Evolutionary conservation across 2,113 vertebrate genomes (phyloP), one percentile per base, ranked within the genome.

Genomic region (Daubentonia madagascariensis): DNA sequence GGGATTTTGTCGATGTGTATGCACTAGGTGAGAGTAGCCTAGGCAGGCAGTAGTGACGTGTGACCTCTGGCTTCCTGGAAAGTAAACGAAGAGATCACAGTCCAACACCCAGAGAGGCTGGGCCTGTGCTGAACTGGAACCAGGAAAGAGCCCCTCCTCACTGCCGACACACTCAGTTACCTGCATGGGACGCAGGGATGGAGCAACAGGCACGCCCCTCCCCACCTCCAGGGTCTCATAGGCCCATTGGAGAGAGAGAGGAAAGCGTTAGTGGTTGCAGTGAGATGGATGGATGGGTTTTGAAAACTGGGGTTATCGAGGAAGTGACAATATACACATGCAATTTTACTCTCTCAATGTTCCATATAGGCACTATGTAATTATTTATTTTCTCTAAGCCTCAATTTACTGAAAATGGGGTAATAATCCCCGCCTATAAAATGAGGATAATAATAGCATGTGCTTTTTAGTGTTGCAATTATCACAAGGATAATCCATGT

Each of bases 331-430:
- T 50, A 59, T 25, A 3, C 25, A 23, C 14, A 23, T 57, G 43
- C 73, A 50, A 45, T 76, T 76, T 79, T 93, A 35, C 50, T 92
- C 22, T 35, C 45, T 87, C 65, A 5, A 0, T 72, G 70, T 92
- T 88, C 90, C 40, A 45, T 57, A 6, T 52, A 61, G 23, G 61
- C 30, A 0, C 70, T 85, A 3, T 63, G 16, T 90, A 92, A 96
- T 91, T 75, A 73, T 65, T 40, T 93, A 25, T 63, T 76, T 96
- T 93, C 90, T 92, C 68, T 87, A 81, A 76, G 75, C 85, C 79
- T 94, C 90, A 57, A 35, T 84, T 92, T 79, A 89, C 35, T 70
- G 70, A 79, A 76, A 96, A 88, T 43, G 50, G 93, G 76, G 14
- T 59, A 79, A 59, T 92, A 95, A 88, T 80, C 65, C 63, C 75